Evolutionary conservation across 1,140 invertebrate species (phyloP).

Genomic region (Heliothis subflexa): DNA sequence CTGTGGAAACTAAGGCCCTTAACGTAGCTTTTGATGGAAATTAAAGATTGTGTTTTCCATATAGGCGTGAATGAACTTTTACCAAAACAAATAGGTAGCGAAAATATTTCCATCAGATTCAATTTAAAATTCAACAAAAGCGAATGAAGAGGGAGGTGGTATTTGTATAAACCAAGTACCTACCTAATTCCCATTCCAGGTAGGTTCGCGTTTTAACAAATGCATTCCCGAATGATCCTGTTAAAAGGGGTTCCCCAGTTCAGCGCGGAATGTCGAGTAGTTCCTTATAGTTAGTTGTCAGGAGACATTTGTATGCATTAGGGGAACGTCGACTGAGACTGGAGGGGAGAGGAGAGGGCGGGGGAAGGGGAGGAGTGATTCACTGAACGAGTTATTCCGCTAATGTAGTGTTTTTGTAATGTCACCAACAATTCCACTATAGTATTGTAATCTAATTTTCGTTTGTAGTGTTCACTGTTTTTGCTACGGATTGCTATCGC

Average conservation of each 20-base stretch:
- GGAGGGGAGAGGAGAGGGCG: too few relatives aligned
- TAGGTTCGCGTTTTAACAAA: not conserved
- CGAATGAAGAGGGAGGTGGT: not conserved
- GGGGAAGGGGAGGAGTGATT: not conserved
- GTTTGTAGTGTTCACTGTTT: not conserved
- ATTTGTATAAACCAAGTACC: not conserved
- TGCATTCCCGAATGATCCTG: not conserved
- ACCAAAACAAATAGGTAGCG: too few relatives aligned
- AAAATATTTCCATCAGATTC: too few relatives aligned
- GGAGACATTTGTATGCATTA: slow-evolving; percentile 29
- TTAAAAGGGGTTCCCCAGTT: not conserved
- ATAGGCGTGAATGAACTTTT: too few relatives aligned
- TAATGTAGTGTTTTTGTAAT: slow-evolving; percentile 9
- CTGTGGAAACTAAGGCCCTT: too few relatives aligned
- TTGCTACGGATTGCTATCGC: not conserved
- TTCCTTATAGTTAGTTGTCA: slow-evolving; percentile 17
- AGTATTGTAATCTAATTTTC: slow-evolving; percentile 8
- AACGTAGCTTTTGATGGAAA: too few relatives aligned
- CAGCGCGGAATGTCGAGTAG: not conserved
- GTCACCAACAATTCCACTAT: not conserved
- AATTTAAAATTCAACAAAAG: not conserved
- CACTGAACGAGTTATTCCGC: not conserved
- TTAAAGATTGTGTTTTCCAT: too few relatives aligned
- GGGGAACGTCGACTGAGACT: not conserved
- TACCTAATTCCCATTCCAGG: not conserved